Evolutionary conservation across 2,797 vertebrate genomes (phyloP), one percentile per base, ranked within the genome.

Genomic region (Myotis pilosus): DNA sequence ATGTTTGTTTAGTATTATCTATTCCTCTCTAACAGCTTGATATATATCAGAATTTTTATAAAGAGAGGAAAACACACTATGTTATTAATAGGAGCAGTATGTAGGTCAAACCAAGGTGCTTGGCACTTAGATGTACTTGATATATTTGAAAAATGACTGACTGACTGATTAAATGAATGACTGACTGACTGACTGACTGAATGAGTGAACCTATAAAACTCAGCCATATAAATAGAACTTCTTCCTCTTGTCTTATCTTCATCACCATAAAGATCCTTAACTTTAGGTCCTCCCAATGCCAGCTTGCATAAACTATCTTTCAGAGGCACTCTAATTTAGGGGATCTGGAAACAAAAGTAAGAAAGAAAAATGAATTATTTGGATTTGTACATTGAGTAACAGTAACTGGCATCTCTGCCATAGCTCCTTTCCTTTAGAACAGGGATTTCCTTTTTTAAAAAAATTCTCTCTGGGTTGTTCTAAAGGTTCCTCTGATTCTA

Each of bases 401-500:
- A 87, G 20, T 51, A 88, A 68, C 62, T 51, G 20, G 22, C 38
- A 10, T 93, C 30, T 89, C 33, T 25, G 71, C 9, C 51, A 57
- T 25, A 80, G 57, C 9, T 38, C 28, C 17, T 30, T 94, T 88
- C 38, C 57, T 86, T 64, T 89, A 71, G 25, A 95, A 94, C 51
- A 91, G 44, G n/a, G 30, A 87, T 79, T 92, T 91, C 47, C 41
- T 94, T 87, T 55, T 60, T 55, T 38, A 0, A 22, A 41, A 88
- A 76, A 30, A 76, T 87, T 66, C 23, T 15, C 90, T 89, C 79
- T 33, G 15, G 22, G 28, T 71, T 53, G 30, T 76, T 85, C 51
- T 76, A 33, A 83, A 87, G 15, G 91, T 90, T 94, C 44, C 17
- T 95, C 28, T 81, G 49, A 66, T 96, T 95, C 30, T 76, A 62